Conservation (phyloP, 2,113 vertebrate species). For the Zapus hudsonius region DNA sequence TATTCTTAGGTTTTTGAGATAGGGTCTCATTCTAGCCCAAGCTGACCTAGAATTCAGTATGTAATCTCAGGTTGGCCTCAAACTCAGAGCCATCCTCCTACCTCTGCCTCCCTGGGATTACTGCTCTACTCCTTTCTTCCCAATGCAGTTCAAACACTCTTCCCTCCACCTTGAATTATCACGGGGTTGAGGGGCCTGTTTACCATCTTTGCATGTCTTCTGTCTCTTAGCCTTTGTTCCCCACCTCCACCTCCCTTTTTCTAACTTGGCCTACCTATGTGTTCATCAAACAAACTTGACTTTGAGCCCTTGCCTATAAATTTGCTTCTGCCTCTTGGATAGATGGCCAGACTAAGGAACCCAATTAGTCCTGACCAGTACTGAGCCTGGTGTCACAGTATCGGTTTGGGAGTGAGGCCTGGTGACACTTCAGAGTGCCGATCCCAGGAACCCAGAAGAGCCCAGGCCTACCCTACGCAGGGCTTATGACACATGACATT, state of each 20-base stretch:
- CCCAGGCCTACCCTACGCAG: neutral
- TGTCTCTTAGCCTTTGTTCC: neutral
- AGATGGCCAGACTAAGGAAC: neutral
- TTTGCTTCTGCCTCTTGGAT: neutral
- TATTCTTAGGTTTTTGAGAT: no score
- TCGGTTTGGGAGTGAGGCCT: no score
- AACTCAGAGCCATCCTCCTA: no score
- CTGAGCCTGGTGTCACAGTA: accelerated
- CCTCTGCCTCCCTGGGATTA: no score
- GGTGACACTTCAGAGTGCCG: no score
- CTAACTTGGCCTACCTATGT: accelerated
- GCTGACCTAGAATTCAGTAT: no score
- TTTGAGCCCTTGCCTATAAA: neutral
- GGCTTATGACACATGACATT: neutral
- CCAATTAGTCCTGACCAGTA: neutral
- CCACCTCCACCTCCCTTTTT: neutral
- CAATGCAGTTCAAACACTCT: neutral
- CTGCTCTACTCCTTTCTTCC: neutral
- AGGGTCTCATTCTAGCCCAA: no score
- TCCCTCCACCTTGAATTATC: accelerated
- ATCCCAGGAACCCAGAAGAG: neutral
- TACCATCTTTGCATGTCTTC: neutral
- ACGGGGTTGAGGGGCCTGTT: neutral
- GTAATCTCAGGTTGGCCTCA: no score
- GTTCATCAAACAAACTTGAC: neutral